phyloP scores from a whole-genome alignment of 2,797 vertebrate genomes.

The Sebastes reedi region DNA sequence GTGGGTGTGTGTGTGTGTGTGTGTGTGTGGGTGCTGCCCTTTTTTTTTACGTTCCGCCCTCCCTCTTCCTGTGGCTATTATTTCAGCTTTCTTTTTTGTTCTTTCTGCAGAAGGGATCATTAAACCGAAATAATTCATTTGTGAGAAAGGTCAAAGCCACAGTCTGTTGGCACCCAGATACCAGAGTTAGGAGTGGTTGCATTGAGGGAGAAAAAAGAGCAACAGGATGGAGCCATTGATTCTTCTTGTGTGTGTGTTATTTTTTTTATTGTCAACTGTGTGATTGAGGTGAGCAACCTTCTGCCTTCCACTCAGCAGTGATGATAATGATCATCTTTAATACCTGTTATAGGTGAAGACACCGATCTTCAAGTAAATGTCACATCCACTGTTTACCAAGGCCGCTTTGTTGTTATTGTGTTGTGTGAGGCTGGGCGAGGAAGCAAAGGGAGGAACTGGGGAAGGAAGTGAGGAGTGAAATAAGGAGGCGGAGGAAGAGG shows the following conservation, averaged over 20 bases:
- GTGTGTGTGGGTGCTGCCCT: conserved; percentile 41
- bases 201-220: conserved; percentile 19
- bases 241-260: conserved; percentile 4
- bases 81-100: conserved; percentile 68
- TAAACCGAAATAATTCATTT: conserved; percentile 82
- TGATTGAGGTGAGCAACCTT: conserved; percentile 67
- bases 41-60: conserved; percentile 17
- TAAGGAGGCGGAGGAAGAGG: conserved; percentile 27
- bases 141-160: conserved; percentile 78
- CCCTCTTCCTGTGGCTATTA: conserved; percentile 50
- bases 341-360: conserved; percentile 61
- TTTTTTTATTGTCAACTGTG: conserved; percentile 42
- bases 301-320: conserved; percentile 34
- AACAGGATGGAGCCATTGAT: conserved; percentile 44
- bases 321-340: conserved; percentile 72
- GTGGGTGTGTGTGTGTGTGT: conserved; percentile 27
- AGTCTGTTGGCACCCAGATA: conserved; percentile 72
- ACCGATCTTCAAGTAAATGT: conserved; percentile 63
- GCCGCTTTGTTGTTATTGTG: conserved; percentile 63
- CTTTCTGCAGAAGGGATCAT: conserved; percentile 74
- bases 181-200: conserved; percentile 48
- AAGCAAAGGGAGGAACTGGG: neutral
- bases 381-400: conserved; percentile 59
- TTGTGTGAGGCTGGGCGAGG: conserved; percentile 2
- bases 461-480: neutral